Percentiles rank a stretch among this genome's conserved stretches.
phyloP scores from a whole-genome alignment of 2,797 vertebrate species.

The Falco cherrug region DNA sequence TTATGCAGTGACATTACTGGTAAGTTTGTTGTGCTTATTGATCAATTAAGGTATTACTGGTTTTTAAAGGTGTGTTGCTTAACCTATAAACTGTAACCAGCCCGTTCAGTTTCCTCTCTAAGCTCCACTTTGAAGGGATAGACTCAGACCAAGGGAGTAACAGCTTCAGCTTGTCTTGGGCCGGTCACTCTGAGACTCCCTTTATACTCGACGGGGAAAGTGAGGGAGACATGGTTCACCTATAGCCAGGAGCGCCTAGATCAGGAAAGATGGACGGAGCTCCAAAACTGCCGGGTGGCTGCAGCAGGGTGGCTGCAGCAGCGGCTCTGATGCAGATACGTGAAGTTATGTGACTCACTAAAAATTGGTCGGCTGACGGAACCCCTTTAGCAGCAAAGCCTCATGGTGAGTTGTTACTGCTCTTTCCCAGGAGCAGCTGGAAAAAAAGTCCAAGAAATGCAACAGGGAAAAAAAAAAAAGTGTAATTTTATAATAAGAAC shows the following conservation, averaged over 20 bases:
- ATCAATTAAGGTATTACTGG: not conserved
- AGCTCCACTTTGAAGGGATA: not conserved
- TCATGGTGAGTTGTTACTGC: accelerated
- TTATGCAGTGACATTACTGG: not conserved
- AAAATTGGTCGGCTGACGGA: too few species aligned
- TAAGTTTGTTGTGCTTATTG: not conserved
- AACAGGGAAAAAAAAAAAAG: not conserved
- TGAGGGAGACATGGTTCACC: accelerated
- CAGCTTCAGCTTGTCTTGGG: too few species aligned
- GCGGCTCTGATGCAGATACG: too few species aligned
- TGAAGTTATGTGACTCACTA: not conserved
- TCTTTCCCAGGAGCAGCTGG: not conserved
- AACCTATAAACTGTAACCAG: too few species aligned
- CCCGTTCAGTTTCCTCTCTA: too few species aligned
- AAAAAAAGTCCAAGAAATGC: not conserved
- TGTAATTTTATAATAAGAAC: not conserved
- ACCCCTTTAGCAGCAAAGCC: not conserved
- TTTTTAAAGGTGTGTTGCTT: not conserved
- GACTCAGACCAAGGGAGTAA: not conserved
- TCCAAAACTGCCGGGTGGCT: not conserved
- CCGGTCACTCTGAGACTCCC: too few species aligned
- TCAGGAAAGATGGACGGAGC: not conserved
- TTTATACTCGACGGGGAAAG: not conserved
- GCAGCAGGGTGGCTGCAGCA: not conserved
- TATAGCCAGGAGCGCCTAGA: not conserved